Conservation (phyloP, 2,113 vertebrate species). For the Nyctibius bracteatus region DNA sequence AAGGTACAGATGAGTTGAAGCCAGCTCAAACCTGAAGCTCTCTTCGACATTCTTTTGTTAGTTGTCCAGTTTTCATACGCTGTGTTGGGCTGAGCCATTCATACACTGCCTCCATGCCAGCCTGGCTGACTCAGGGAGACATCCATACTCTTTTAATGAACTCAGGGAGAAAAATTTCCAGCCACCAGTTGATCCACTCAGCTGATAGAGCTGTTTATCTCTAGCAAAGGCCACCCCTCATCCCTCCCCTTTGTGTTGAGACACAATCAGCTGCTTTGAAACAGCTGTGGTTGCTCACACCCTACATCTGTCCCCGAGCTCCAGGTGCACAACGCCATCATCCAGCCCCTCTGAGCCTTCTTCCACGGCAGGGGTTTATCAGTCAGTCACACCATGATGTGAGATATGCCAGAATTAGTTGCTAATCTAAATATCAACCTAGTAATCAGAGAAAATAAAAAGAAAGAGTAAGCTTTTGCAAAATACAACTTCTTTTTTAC, state of each 20-base stretch:
- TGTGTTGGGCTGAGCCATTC: not conserved
- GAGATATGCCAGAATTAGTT: not conserved
- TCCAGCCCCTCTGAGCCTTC: not conserved
- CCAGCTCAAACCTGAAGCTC: not conserved
- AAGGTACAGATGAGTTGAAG: not conserved
- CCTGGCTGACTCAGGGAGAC: not conserved
- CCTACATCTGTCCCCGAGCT: not conserved
- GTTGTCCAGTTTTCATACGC: not conserved
- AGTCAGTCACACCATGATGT: not conserved
- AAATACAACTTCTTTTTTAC: not conserved
- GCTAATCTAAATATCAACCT: not conserved
- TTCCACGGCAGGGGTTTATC: not conserved
- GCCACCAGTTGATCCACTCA: not conserved
- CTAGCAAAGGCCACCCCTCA: not conserved
- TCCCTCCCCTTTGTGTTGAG: not conserved
- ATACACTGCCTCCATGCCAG: not conserved
- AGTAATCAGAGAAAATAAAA: not conserved
- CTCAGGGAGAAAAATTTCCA: not conserved
- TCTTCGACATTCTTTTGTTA: not conserved
- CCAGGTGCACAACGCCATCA: not conserved
- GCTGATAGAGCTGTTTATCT: not conserved
- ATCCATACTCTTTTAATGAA: not conserved
- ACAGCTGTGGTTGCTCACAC: not conserved
- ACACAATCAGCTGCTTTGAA: not conserved
- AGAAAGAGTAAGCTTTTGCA: not conserved